phyloP scores from a whole-genome alignment of 1,140 invertebrate species.

The Littorina saxatilis region DNA sequence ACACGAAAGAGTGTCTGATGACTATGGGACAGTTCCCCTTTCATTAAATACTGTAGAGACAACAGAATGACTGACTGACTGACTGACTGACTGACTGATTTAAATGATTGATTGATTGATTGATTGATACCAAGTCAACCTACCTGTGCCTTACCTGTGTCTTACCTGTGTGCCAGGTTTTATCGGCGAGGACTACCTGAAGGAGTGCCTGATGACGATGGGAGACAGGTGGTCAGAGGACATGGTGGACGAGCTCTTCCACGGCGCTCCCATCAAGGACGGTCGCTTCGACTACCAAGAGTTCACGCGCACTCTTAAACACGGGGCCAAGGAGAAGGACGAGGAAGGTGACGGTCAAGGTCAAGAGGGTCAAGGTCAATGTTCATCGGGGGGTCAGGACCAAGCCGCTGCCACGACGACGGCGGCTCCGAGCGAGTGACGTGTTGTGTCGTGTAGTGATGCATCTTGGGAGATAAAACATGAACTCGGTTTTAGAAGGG shows the following conservation, averaged over 20 bases:
- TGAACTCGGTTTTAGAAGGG: too few species aligned
- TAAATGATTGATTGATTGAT: too few species aligned
- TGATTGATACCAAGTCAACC: too few species aligned
- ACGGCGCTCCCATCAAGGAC: constrained; percentile 96
- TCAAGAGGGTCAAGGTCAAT: background rate
- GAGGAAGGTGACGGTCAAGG: constrained; percentile 50
- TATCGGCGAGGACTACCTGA: constrained; percentile 93
- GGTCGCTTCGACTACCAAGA: constrained; percentile 98
- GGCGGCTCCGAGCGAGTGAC: too few species aligned
- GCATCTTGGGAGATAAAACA: too few species aligned
- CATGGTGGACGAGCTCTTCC: constrained; percentile 97
- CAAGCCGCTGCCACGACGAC: background rate
- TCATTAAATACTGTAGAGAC: too few species aligned
- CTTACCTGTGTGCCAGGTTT: constrained; percentile 56
- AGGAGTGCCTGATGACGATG: constrained; percentile 96
- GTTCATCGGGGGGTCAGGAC: background rate
- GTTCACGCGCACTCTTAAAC: constrained; percentile 86
- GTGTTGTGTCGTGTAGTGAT: too few species aligned
- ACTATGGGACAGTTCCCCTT: background rate
- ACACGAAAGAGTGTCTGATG: background rate
- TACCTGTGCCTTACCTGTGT: too few species aligned
- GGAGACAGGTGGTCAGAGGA: constrained; percentile 97
- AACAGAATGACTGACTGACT: too few species aligned
- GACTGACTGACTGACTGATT: too few species aligned
- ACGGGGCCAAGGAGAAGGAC: constrained; percentile 72